Base-by-base conservation (phyloP, 2,797 vertebrate species). In the Hemibagrus guttatus region DNA sequence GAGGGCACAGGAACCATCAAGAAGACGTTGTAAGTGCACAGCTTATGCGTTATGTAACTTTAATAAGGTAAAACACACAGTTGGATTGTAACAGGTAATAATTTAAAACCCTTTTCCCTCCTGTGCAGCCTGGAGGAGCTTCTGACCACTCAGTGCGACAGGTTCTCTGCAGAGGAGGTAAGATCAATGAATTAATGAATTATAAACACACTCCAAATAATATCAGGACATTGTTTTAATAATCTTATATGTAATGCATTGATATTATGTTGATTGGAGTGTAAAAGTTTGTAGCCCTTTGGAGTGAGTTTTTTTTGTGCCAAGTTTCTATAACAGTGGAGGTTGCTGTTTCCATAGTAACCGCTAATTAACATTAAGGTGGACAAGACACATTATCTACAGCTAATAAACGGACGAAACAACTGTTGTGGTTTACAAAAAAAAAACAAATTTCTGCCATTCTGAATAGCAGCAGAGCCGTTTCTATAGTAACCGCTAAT, bases 141-240 rank as follows among this genome's bases (percentile, higher is more conserved):
- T 83, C 94, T 96, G 82, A 96, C 93, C 89, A 96, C 96, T 7
- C 95, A 96, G 90, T 96, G 96, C 28, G 96, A 96, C 93, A 95
- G 96, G 88, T 96, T 96, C 93, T 87, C 91, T 74, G 85, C 88
- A 9, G 96, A 96, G 90, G 96, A 96, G 94, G 95, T 96, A 90
- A 94, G 95, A 68, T 59, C 14, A 19, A 1, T 39, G 35, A 39
- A 1, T 39, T 39, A 39, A 39, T 39, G 19, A 78, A 49, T 49
- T 11, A 12, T 12, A 42, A 21, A 69, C 12, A 66, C 3, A 21
- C 17, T 39, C 7, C 8, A 39, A 46, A 72, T 13, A 46, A 13
- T 69, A 31, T 2, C 6, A 35, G 68, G 3, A 68, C 28, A 6
- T 31, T 35, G 16, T 35, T 16, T 68, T 16, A 68, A 31, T 35